Conservation (phyloP, 2,797 vertebrate species). For the Poeciliopsis turneri region DNA sequence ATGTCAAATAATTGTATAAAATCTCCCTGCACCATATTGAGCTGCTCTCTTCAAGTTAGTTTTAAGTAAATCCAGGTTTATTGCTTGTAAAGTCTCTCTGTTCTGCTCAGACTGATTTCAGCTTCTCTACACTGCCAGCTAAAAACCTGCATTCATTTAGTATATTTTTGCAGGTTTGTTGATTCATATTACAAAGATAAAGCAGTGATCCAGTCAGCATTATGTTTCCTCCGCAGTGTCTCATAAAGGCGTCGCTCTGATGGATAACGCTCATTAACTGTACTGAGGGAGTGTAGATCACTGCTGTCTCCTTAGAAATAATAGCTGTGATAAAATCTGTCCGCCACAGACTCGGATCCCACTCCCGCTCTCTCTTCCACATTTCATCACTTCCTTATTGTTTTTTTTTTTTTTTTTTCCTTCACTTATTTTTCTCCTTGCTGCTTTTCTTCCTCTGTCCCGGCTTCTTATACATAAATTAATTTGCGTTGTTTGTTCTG, state of each 20-base stretch:
- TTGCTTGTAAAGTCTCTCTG: not conserved
- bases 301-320: conserved; percentile 68
- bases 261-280: conserved; percentile 75
- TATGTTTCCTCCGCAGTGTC: conserved; percentile 71
- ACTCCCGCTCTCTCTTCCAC: not conserved
- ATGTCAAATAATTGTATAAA: not conserved
- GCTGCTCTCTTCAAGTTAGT: not conserved
- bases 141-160: conserved; percentile 34
- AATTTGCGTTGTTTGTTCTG: not conserved
- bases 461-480: not conserved
- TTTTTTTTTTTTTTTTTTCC: not conserved
- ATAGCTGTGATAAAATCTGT: conserved; percentile 69
- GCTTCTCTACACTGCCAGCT: conserved; percentile 17
- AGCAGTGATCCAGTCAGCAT: conserved; percentile 68
- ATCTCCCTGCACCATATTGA: not conserved
- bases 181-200: conserved; percentile 60
- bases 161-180: conserved; percentile 55
- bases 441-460: conserved; percentile 12
- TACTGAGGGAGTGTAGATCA: conserved; percentile 63
- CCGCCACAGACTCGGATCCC: conserved; percentile 27
- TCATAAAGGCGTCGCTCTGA: conserved; percentile 71
- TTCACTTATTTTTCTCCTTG: conserved; percentile 5
- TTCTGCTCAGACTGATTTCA: not conserved
- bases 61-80: not conserved
- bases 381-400: conserved; percentile 19